phyloP scores from a whole-genome alignment of 2,113 vertebrate genomes.

The Zosterops lateralis region DNA sequence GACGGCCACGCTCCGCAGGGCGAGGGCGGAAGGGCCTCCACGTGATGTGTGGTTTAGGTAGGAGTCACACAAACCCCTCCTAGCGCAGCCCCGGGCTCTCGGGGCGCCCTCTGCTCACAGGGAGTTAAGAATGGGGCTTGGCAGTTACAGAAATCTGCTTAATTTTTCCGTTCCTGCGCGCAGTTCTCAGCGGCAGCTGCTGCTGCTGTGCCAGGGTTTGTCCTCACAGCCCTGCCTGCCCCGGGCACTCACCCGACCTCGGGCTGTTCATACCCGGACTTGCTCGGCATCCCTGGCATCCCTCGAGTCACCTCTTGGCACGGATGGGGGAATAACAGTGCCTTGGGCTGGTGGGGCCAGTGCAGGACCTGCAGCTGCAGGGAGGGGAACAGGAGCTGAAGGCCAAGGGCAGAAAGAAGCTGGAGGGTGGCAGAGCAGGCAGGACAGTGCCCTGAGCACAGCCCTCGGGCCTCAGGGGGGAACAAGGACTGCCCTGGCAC shows the following conservation, averaged over 20 bases:
- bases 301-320: background rate
- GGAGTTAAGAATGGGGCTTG: constrained; percentile 18
- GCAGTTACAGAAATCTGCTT: constrained; percentile 40
- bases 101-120: background rate
- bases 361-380: background rate
- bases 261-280: background rate
- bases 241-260: background rate
- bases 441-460: background rate
- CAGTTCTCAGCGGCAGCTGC: constrained; percentile 35
- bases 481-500: background rate
- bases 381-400: background rate
- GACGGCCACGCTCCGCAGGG: background rate
- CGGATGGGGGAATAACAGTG: background rate
- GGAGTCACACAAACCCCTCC: constrained; percentile 65
- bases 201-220: constrained; percentile 6
- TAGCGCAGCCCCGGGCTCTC: constrained; percentile 42
- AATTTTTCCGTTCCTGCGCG: background rate
- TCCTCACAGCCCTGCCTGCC: background rate
- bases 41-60: constrained; percentile 80
- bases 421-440: fast-evolving
- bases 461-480: background rate
- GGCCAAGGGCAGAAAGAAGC: background rate
- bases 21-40: constrained; percentile 78
- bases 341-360: fast-evolving
- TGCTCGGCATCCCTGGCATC: background rate